A percentile compares a stretch with the other conserved stretches of the same genome.
Conservation (phyloP, 2,113 vertebrate species). For the Prochilodus magdalenae region DNA sequence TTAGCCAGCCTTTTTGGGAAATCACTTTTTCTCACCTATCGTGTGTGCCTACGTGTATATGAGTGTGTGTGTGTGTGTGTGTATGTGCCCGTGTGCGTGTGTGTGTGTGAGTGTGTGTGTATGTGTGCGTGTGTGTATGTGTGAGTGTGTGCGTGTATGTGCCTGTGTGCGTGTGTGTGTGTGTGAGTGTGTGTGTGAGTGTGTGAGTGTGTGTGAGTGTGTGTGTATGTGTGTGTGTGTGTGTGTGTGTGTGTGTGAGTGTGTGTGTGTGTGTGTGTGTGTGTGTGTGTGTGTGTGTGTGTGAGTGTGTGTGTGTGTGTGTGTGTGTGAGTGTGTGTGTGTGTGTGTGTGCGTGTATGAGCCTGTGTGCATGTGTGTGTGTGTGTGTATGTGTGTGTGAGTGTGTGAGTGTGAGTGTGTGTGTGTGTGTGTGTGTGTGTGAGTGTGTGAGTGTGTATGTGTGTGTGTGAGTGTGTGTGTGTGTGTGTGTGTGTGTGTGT, state of each 20-base stretch:
- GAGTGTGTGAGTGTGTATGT: constrained; percentile 84
- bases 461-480: constrained; percentile 84
- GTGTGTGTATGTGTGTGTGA: constrained; percentile 84
- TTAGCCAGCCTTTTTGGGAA: constrained; percentile 99
- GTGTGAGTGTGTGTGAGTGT: constrained; percentile 85
- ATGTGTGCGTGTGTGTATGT: constrained; percentile 81
- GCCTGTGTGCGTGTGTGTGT: constrained; percentile 82
- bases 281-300: constrained; percentile 85
- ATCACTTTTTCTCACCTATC: constrained; percentile 99
- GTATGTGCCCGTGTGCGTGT: constrained; percentile 79
- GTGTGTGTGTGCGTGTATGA: constrained; percentile 83
- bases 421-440: constrained; percentile 82
- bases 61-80: constrained; percentile 82
- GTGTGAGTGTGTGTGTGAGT: constrained; percentile 79
- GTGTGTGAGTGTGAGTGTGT: constrained; percentile 87
- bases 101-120: constrained; percentile 84
- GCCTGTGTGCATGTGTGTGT: constrained; percentile 84
- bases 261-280: constrained; percentile 85
- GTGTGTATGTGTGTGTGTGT: constrained; percentile 83
- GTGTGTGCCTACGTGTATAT: constrained; percentile 83
- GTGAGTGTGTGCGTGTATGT: constrained; percentile 82
- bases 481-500: constrained; percentile 84
- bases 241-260: constrained; percentile 84
- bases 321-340: too few species aligned
- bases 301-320: constrained; percentile 84